These are phyloP conservation scores for Daphoenositta chrysoptera DNA, from an alignment of 2,113 vertebrate species.

Conservation along the genomic window DNA sequence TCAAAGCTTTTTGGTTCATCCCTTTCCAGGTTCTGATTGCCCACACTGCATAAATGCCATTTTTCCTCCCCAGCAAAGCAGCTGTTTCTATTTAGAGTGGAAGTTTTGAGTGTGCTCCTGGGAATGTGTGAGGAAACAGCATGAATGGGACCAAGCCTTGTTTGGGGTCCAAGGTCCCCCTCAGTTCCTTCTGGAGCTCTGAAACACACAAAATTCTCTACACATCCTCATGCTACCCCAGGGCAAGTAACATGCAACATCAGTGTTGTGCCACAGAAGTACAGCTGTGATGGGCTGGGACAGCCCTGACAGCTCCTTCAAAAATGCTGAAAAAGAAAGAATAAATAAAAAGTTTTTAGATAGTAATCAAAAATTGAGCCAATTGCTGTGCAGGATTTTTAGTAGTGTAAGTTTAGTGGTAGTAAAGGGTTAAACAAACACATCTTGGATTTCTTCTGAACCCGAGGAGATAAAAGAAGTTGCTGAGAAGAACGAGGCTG, in stretches of 20 bases:
- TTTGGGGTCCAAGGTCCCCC: background rate
- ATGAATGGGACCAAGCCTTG: background rate
- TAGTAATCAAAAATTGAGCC: background rate
- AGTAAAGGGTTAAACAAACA: background rate
- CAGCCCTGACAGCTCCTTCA: background rate
- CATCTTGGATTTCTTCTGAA: background rate
- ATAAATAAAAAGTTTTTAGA: background rate
- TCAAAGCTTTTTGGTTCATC: background rate
- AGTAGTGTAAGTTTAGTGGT: background rate
- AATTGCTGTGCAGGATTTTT: background rate
- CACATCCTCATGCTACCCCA: background rate
- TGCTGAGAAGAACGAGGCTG: background rate
- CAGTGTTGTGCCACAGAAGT: background rate
- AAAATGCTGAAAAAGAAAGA: background rate
- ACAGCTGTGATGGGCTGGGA: background rate
- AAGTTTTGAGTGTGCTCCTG: background rate
- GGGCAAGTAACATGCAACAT: background rate
- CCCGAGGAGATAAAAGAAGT: background rate
- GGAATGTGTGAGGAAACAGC: background rate
- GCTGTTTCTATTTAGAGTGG: background rate
- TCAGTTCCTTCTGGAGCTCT: background rate
- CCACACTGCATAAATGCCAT: background rate
- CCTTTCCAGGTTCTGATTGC: background rate
- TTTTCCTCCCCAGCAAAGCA: background rate
- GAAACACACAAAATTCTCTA: background rate